Evolutionary conservation across 1,140 invertebrate genomes (phyloP).

Genomic region (Melanaphis sacchari): DNA sequence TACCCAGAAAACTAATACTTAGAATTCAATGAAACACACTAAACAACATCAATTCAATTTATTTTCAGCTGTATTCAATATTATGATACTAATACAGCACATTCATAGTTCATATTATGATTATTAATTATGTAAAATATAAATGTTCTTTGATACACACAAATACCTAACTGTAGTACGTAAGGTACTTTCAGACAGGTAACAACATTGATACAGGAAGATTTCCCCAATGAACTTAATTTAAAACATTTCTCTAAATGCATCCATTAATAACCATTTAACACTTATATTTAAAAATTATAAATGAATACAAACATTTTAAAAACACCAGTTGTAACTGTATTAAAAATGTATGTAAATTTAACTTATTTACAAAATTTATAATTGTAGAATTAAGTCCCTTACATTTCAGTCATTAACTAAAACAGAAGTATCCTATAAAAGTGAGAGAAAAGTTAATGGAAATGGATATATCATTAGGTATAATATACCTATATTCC

Average conservation of each 20-base stretch:
- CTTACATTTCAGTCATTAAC: constrained; percentile 42
- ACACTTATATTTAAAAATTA: not conserved
- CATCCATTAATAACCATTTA: not conserved
- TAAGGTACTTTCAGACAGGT: not conserved
- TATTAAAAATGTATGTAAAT: constrained; percentile 28
- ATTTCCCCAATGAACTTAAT: not conserved
- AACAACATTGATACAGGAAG: not conserved
- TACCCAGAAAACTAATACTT: not conserved
- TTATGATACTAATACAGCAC: not conserved
- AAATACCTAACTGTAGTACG: not conserved
- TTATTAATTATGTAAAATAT: not conserved
- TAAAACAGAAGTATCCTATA: not conserved
- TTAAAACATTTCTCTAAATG: not conserved
- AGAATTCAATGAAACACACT: not conserved
- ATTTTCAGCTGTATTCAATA: not conserved
- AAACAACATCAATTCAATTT: not conserved
- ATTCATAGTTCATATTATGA: not conserved
- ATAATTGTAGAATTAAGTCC: constrained; percentile 12
- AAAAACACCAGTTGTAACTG: not conserved
- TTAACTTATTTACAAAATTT: constrained; percentile 27
- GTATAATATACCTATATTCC: constrained; percentile 14
- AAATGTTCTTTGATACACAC: not conserved
- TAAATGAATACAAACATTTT: constrained; percentile 22
- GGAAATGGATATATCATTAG: not conserved
- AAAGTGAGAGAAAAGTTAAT: not conserved